Evolutionary conservation across 1,140 invertebrate genomes (phyloP), one percentile per base, ranked within the genome.

Genomic region (Drosophila fuyamai): DNA sequence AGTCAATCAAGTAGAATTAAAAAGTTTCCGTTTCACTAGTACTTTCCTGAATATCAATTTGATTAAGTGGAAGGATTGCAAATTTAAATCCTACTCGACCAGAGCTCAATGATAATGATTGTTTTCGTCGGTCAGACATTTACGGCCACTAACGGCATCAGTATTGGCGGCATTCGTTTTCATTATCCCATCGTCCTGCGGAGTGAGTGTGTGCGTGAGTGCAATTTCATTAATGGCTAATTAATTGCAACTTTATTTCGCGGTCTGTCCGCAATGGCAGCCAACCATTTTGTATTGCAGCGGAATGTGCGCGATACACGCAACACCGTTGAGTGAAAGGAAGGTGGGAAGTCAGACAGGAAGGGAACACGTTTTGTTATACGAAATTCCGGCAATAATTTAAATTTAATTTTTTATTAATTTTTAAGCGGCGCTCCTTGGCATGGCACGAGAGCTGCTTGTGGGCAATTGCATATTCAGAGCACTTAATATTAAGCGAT

Each of bases 191-290:
- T 43, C 57, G 27, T 32, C 12, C 50, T 27, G 14, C 13, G 13
- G 14, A 27, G n/a, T 16, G 38, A 8, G 1, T 32, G 55, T 61
- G 47, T 41, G 43, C 29, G 55, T 29, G 53, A 71, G 66, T 71
- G 67, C 67, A 71, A 71, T 71, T 71, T 71, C 67, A 71, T 71
- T 73, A 83, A 82, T 79, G 80, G 63, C 65, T 76, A 86, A 88
- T 88, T 86, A 86, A 86, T 88, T 88, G 82, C 79, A 76, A 78
- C 71, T 86, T 88, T 83, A 78, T 71, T 63, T 71, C 27, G 65
- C 56, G 76, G 76, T 77, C 53, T 40, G 50, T 53, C 50, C 16
- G 23, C 65, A 13, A n/a, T 59, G 65, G 58, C 63, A 67, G 44
- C 27, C 63, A 67, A 68, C 81, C 68, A 72, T 68, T 70, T 85